Evolutionary conservation across 2,113 vertebrate species (phyloP).

Genomic region (Trematomus loennbergii): DNA sequence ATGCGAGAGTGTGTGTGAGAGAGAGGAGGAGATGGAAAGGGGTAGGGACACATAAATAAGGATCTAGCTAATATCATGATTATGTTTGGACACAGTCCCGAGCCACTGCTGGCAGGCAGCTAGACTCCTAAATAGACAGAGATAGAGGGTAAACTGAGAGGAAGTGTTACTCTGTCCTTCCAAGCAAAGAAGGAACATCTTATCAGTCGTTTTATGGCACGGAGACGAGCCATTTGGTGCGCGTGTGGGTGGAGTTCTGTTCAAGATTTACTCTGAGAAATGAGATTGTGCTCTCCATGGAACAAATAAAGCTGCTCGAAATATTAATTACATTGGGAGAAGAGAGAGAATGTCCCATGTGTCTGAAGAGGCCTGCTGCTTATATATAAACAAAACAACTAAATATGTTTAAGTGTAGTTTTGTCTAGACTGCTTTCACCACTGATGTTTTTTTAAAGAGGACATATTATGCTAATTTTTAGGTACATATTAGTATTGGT

Average conservation of each 20-base stretch:
- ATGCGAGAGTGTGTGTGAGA: constrained; percentile 45
- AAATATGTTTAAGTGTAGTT: constrained; percentile 54
- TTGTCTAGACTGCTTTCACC: constrained; percentile 39
- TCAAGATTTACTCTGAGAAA: constrained; percentile 67
- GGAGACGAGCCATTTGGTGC: constrained; percentile 65
- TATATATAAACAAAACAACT: constrained; percentile 45
- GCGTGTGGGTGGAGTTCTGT: constrained; percentile 52
- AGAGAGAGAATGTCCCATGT: constrained; percentile 53
- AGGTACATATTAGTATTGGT: no score
- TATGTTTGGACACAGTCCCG: constrained; percentile 83
- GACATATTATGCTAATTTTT: no score
- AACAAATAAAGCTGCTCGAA: constrained; percentile 67
- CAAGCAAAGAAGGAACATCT: constrained; percentile 76
- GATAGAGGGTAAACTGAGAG: constrained; percentile 78
- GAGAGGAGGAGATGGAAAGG: constrained; percentile 51
- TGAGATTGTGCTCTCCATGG: constrained; percentile 38
- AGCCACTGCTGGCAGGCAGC: constrained; percentile 76
- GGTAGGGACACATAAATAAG: constrained; percentile 79
- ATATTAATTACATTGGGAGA: constrained; percentile 45
- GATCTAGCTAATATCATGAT: constrained; percentile 82
- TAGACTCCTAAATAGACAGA: constrained; percentile 73
- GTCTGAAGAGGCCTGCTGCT: constrained; percentile 47
- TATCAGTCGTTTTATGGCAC: constrained; percentile 67
- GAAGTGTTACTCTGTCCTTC: constrained; percentile 82
- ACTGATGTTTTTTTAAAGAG: constrained; percentile 37